Percentiles rank a stretch among this genome's conserved stretches.
Evolutionary conservation across 2,113 vertebrate species (phyloP).

Genomic region (Drymodes brunneopygia): DNA sequence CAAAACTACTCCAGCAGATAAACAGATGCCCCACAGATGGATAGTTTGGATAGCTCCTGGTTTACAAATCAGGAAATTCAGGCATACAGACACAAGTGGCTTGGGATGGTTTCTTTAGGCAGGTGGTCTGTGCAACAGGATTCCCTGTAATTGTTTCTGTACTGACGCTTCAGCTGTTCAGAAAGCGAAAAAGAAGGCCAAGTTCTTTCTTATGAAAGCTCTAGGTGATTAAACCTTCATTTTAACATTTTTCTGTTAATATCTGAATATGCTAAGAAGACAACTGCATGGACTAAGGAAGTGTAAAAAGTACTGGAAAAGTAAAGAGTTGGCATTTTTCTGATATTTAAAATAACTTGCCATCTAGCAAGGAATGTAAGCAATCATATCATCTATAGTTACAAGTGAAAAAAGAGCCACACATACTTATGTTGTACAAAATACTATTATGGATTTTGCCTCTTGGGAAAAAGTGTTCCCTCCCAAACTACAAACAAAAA

Average conservation of each 20-base stretch:
- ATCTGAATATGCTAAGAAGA: not conserved
- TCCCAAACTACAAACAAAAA: not conserved
- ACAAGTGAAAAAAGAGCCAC: not conserved
- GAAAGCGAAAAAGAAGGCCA: not conserved
- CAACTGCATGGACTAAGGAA: accelerated
- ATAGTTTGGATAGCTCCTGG: not conserved
- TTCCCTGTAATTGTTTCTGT: not conserved
- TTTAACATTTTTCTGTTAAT: not conserved
- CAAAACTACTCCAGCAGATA: not conserved
- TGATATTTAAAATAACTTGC: not conserved
- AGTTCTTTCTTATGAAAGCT: not conserved
- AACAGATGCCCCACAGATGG: not conserved
- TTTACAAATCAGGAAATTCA: not conserved
- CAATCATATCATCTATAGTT: not conserved
- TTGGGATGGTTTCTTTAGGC: not conserved
- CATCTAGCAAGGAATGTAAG: not conserved
- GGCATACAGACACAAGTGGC: not conserved
- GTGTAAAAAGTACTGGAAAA: not conserved
- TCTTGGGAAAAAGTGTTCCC: not conserved
- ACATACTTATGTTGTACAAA: not conserved
- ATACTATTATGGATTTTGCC: not conserved
- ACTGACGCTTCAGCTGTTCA: not conserved
- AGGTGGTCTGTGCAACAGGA: not conserved
- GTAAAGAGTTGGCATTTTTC: not conserved
- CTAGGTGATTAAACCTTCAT: accelerated